phyloP scores from a whole-genome alignment of 2,797 vertebrate species.

The Rousettus madagascariensis region DNA sequence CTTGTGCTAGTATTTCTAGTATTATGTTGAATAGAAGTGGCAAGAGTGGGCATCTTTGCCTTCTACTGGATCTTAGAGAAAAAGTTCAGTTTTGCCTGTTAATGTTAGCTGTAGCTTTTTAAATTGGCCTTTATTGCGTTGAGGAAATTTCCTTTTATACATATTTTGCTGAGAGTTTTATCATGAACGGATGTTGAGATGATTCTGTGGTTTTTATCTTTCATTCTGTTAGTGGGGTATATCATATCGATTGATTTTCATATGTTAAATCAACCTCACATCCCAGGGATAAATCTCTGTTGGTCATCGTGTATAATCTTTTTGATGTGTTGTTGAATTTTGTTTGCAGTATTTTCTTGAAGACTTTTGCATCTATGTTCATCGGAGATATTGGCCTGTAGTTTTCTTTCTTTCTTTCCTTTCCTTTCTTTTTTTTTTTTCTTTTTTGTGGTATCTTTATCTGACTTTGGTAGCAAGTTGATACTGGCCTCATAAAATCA shows the following conservation, averaged over 20 bases:
- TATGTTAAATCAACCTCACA: background rate
- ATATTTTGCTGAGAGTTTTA: background rate
- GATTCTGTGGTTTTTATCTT: background rate
- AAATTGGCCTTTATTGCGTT: background rate
- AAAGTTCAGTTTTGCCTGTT: background rate
- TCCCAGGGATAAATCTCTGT: background rate
- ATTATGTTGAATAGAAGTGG: background rate
- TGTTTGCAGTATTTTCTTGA: background rate
- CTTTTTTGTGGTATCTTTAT: background rate
- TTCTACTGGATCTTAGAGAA: background rate
- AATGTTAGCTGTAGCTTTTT: background rate
- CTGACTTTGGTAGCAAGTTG: background rate
- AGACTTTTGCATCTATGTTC: background rate
- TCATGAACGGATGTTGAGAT: background rate
- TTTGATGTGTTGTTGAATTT: background rate
- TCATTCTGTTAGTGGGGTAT: background rate
- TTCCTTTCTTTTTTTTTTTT: background rate
- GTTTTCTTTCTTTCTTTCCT: background rate
- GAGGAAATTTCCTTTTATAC: slow-evolving; percentile 5
- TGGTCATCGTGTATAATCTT: background rate
- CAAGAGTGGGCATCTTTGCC: background rate
- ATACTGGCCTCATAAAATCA: background rate
- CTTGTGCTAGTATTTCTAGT: background rate
- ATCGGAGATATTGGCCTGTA: background rate
- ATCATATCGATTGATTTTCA: background rate